These are phyloP conservation scores for Sandelia bainsii DNA, from an alignment of 2,797 vertebrate species.

Conservation along the genomic window DNA sequence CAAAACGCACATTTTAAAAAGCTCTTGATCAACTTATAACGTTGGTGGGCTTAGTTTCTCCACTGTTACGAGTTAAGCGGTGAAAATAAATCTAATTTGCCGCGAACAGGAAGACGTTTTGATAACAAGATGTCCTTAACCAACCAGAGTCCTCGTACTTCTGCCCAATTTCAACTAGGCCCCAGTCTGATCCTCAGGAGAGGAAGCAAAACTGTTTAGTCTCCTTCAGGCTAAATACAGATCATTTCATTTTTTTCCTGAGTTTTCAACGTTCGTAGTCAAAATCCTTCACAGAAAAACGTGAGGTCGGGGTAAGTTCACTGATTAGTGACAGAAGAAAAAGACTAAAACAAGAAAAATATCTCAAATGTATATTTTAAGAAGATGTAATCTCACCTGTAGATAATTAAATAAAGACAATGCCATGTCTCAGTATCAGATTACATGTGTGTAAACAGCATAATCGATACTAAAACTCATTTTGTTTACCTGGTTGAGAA, in stretches of 20 bases:
- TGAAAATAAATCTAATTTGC: conserved; percentile 75
- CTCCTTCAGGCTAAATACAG: neutral
- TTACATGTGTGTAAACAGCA: neutral
- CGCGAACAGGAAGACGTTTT: conserved; percentile 62
- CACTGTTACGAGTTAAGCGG: conserved; percentile 59
- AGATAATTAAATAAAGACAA: neutral
- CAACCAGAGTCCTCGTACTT: conserved; percentile 44
- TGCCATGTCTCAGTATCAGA: neutral
- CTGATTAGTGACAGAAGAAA: neutral
- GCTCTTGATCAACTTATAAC: conserved; percentile 48
- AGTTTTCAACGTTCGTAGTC: neutral
- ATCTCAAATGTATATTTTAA: neutral
- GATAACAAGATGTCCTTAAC: conserved; percentile 52
- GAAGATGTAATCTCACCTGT: neutral
- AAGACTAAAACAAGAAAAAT: neutral
- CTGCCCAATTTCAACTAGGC: conserved; percentile 43
- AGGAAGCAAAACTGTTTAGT: neutral
- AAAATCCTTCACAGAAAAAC: neutral
- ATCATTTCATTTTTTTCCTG: neutral
- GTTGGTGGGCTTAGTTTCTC: conserved; percentile 57
- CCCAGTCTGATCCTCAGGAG: conserved; percentile 40
- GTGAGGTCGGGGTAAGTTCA: neutral
- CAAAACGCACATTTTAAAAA: neutral
- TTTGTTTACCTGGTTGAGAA: neutral
- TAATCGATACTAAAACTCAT: neutral